Percentiles rank a stretch among this genome's conserved stretches.
phyloP scores from a whole-genome alignment of 2,797 vertebrate species.

The Urosaurus nigricauda region DNA sequence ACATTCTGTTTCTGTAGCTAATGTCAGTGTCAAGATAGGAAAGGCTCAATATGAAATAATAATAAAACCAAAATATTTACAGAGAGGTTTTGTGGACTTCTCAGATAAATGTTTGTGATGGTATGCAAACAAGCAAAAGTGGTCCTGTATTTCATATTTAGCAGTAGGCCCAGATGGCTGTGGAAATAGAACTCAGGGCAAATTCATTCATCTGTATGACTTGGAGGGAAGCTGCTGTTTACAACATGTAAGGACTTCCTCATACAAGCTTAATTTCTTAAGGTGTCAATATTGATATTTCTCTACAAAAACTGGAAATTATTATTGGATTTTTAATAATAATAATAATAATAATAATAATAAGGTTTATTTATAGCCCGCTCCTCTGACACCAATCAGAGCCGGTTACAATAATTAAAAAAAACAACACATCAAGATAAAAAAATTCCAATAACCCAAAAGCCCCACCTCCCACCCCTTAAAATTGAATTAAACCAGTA shows the following conservation, averaged over 20 bases:
- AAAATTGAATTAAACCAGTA: too few relatives aligned
- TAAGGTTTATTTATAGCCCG: too few relatives aligned
- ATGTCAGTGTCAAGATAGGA: slow-evolving; percentile 26
- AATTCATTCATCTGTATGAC: slow-evolving; percentile 57
- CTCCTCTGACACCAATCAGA: too few relatives aligned
- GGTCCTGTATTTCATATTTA: slow-evolving; percentile 63
- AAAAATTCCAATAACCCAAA: too few relatives aligned
- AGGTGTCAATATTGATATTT: slow-evolving; percentile 69
- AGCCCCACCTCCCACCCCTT: too few relatives aligned
- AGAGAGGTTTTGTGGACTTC: slow-evolving; percentile 20
- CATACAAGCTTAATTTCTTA: slow-evolving; percentile 73
- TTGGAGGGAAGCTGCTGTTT: slow-evolving; percentile 65
- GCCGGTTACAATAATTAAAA: too few relatives aligned
- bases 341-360: too few relatives aligned
- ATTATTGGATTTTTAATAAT: slow-evolving; percentile 73
- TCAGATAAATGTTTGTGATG: slow-evolving; percentile 55
- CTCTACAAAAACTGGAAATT: slow-evolving; percentile 69
- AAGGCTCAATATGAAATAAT: slow-evolving; percentile 58
- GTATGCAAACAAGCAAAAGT: slow-evolving; percentile 62
- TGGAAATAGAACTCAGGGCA: slow-evolving; percentile 60
- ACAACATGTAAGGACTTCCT: slow-evolving; percentile 51
- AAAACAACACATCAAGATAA: too few relatives aligned
- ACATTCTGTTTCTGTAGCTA: slow-evolving; percentile 40
- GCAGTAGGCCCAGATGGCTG: slow-evolving; percentile 52
- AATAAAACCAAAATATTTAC: slow-evolving; percentile 67